Base-by-base conservation (phyloP, 1,140 invertebrate species). In the Himalopsyche phryganea region DNA sequence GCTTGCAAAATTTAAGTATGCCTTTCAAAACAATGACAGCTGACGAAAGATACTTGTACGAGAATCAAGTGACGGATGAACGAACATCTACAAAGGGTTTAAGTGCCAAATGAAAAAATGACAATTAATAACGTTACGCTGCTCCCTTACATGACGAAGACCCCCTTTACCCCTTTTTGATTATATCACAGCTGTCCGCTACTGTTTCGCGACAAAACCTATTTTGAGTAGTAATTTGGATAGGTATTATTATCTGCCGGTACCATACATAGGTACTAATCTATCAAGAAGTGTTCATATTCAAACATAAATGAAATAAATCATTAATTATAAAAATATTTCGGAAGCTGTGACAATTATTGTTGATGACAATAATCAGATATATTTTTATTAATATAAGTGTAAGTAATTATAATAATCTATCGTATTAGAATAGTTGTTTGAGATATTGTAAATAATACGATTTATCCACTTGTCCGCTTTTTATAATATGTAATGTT, bases 91-190 rank as follows among this genome's bases (percentile, higher is more conserved):
- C 51, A 60, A 60, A 51, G 50, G 40, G 58, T 38, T 60, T 40
- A 50, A 55, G 58, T 55, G 45, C 44, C 58, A 50, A 54, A 38
- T 60, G 58, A 53, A 60, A 60, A 60, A 60, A 60, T 60, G 50
- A 54, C 58, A 60, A 60, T 60, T 60, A 60, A 60, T 60, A 60
- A 55, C 48, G 58, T 60, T 44, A 46, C 36, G 46, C 36, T 60
- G 52, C 49, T 55, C 51, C 50, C 33, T 14, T 19, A 28, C 23
- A 33, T 20, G 10, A n/a, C n/a, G 3, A 28, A 28, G 23, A 28
- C 23, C 6, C 46, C 58, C 44, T 23, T 42, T 47, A 14, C 18
- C 40, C 35, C 36, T 14, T 9, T 5, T 9, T 5, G 23, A 41
- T n/a, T 17, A 15, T 42, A 45, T 45, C 51, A 53, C 51, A 42